Base-by-base conservation (phyloP, 2,797 vertebrate genomes). In the Sebastes matsubarae region DNA sequence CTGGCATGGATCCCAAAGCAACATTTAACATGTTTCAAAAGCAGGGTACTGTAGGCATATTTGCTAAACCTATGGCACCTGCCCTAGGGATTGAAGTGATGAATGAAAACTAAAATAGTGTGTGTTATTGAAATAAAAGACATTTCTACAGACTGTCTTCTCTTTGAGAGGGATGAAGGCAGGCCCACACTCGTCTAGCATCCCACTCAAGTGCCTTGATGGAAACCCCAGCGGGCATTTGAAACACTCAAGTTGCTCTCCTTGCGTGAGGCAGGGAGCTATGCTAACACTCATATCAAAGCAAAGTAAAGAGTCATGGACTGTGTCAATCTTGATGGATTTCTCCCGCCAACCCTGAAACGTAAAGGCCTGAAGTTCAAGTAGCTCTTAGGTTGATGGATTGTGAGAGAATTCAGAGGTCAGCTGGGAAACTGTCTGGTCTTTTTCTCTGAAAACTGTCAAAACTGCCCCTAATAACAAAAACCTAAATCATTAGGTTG, bases 181-280 rank as follows among this genome's bases (percentile, higher is more conserved):
- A 94, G 88, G 94, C 59, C 93, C 24, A 29, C 89, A 93, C 95
- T 93, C 58, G 91, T 85, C 90, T 20, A 67, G 70, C 81, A 90
- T 92, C 93, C 80, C 68, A 85, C 76, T 42, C 38, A 42, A 88
- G 74, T 34, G 8, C 77, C 75, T 83, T 83, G 77, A 87, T 86
- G 72, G 85, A 90, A 81, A 3, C 73, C 77, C 86, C 76, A 34
- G 77, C 32, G 50, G 86, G 86, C 79, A 80, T 84, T 87, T 85
- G 77, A 90, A 90, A 84, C 77, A 79, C 81, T 89, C 75, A 72
- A 64, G 58, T 59, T 66, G 75, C 69, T 89, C 65, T 68, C 72
- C 72, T 73, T 81, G 80, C 71, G 73, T 42, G 61, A 83, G 71
- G 29, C 71, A 66, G 67, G 25, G 69, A 71, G 79, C 83, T 83